These are phyloP conservation scores for Myiotriccus ornatus DNA, from an alignment of 2,797 vertebrate genomes.

Conservation along the genomic window DNA sequence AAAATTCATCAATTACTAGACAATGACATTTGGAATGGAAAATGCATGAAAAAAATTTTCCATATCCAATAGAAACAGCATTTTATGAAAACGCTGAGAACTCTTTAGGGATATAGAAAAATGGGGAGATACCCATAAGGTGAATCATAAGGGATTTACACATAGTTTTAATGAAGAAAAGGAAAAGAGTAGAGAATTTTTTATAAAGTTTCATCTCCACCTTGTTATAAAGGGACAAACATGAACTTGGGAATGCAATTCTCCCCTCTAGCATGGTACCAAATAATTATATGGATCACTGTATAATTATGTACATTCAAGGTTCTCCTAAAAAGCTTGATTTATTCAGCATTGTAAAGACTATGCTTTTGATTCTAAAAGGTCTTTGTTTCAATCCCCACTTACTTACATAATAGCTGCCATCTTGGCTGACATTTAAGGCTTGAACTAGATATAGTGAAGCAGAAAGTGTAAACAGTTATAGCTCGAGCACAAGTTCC, in stretches of 20 bases:
- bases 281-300: not conserved
- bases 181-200: not conserved
- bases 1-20: not conserved
- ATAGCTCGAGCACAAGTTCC: not conserved
- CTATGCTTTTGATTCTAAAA: not conserved
- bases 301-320: not conserved
- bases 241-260: not conserved
- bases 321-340: not conserved
- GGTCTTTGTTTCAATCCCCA: not conserved
- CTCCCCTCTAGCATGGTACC: not conserved
- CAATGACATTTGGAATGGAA: not conserved
- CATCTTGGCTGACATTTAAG: conserved; percentile 27
- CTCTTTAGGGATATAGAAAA: not conserved
- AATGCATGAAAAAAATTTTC: not conserved
- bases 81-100: not conserved
- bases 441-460: not conserved
- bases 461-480: not conserved
- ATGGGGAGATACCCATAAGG: not conserved
- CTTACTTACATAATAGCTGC: not conserved
- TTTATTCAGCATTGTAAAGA: not conserved
- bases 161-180: not conserved
- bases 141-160: not conserved
- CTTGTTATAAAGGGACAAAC: not conserved
- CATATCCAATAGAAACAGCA: fast-evolving
- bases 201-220: not conserved